Conservation (phyloP, 2,797 vertebrate genomes). For the Erethizon dorsatum region DNA sequence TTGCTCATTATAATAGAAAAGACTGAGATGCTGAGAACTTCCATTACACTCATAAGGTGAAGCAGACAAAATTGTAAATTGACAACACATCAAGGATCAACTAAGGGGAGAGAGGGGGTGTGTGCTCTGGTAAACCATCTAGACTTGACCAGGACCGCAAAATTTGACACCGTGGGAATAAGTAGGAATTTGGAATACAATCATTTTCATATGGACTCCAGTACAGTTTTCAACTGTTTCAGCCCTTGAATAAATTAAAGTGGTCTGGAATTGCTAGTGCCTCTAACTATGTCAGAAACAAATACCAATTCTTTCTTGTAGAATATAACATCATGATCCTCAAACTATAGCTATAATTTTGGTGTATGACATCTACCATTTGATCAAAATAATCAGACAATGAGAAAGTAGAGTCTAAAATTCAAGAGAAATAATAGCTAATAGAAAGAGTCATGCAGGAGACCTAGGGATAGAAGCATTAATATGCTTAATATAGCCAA, state of each 20-base stretch:
- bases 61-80: not conserved
- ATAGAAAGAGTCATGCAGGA: not conserved
- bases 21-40: not conserved
- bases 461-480: not conserved
- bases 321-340: not conserved
- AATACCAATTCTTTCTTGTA: not conserved
- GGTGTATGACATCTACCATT: not conserved
- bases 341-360: conserved; percentile 10
- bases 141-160: not conserved
- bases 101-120: not conserved
- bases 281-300: conserved; percentile 29
- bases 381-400: not conserved
- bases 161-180: not conserved
- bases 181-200: conserved; percentile 1
- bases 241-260: not conserved
- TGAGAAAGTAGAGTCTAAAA: not conserved
- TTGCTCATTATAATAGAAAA: not conserved
- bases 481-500: not conserved
- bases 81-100: not conserved
- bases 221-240: conserved; percentile 7
- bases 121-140: not conserved
- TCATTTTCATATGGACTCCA: not conserved
- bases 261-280: not conserved
- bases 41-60: not conserved
- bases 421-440: not conserved